These are phyloP conservation scores for Cettia cetti DNA, from an alignment of 2,113 vertebrate species.

Conservation along the genomic window DNA sequence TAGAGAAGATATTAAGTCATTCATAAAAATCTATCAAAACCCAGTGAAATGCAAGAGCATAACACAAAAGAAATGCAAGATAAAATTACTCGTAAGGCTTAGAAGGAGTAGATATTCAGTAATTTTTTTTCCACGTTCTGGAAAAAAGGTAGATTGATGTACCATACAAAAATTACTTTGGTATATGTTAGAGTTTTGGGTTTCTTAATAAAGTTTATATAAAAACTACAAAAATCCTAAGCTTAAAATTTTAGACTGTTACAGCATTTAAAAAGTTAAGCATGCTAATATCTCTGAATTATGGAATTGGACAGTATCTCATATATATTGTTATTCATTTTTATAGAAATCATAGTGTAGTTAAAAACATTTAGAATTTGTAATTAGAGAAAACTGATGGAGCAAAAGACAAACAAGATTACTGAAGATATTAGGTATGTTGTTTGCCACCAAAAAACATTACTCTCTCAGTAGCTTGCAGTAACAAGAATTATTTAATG, in stretches of 20 bases:
- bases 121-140: background rate
- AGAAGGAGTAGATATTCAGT: background rate
- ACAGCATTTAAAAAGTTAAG: background rate
- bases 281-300: background rate
- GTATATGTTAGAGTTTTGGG: background rate
- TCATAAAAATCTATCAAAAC: background rate
- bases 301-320: background rate
- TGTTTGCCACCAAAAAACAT: background rate
- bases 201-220: background rate
- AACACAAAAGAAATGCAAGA: background rate
- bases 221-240: background rate
- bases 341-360: background rate
- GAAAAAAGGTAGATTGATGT: background rate
- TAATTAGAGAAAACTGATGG: background rate
- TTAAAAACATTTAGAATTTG: background rate
- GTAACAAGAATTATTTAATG: background rate
- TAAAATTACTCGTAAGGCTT: background rate
- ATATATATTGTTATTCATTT: fast-evolving
- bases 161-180: background rate
- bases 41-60: background rate
- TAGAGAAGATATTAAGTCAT: background rate
- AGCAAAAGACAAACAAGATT: background rate
- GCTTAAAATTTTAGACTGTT: background rate
- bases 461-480: background rate
- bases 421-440: background rate